phyloP scores from a whole-genome alignment of 2,113 vertebrate genomes.

The Oophaga pumilio region DNA sequence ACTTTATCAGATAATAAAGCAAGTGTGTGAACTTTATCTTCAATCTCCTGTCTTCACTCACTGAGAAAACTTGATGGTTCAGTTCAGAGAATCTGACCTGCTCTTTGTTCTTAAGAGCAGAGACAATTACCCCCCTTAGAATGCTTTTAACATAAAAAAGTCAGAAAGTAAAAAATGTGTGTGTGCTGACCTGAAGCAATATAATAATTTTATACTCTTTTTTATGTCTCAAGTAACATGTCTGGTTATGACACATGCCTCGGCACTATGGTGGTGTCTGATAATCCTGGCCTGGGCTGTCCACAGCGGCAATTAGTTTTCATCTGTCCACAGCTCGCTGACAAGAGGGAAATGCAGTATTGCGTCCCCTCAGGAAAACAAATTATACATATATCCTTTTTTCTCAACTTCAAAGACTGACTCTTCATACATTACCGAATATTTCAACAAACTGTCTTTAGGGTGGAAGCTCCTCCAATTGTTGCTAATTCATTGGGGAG shows the following conservation, averaged over 20 bases:
- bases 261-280: conserved; percentile 29
- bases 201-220: conserved; percentile 42
- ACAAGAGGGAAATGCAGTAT: conserved; percentile 44
- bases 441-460: conserved; percentile 22
- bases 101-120: conserved; percentile 38
- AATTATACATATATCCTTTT: conserved; percentile 53
- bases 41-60: conserved; percentile 32
- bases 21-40: conserved; percentile 37
- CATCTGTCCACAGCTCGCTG: conserved; percentile 47
- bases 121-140: conserved; percentile 5
- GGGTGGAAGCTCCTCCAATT: background rate
- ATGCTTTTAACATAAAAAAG: conserved; percentile 45
- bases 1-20: conserved; percentile 10
- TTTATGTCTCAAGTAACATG: conserved; percentile 26
- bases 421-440: conserved; percentile 35
- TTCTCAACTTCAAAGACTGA: conserved; percentile 47
- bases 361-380: conserved; percentile 46
- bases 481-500: conserved; percentile 19
- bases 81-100: conserved; percentile 47
- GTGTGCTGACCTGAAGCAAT: conserved; percentile 31
- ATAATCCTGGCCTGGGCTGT: conserved; percentile 42
- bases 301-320: conserved; percentile 36
- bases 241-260: conserved; percentile 18
- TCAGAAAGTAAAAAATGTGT: conserved; percentile 42
- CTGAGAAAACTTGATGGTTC: conserved; percentile 36